Conservation (phyloP, 1,140 invertebrate genomes). For the Littorina saxatilis region DNA sequence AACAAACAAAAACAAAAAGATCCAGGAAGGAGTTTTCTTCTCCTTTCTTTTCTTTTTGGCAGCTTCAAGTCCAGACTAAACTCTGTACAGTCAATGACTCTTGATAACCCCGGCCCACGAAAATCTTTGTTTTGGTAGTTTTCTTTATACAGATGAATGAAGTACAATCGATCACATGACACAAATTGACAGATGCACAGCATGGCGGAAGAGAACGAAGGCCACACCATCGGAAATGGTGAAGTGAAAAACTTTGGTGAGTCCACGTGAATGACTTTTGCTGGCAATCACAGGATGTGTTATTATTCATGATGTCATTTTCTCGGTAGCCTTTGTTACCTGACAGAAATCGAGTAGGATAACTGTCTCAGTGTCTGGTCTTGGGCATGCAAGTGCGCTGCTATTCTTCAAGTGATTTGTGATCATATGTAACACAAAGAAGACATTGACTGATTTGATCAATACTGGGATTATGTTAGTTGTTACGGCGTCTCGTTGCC, state of each 20-base stretch:
- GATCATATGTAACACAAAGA: neutral
- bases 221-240: constrained; percentile 23
- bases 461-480: too few relatives aligned
- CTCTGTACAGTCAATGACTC: too few relatives aligned
- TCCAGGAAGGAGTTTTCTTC: too few relatives aligned
- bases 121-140: too few relatives aligned
- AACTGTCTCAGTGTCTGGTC: neutral
- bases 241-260: constrained; percentile 8
- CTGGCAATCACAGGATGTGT: neutral
- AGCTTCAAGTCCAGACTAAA: too few relatives aligned
- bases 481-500: too few relatives aligned
- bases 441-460: too few relatives aligned
- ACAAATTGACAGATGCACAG: neutral
- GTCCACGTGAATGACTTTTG: neutral
- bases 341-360: neutral
- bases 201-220: constrained; percentile 31
- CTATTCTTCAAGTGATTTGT: neutral
- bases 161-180: neutral
- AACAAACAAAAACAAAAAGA: too few relatives aligned
- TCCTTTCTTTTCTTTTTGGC: too few relatives aligned
- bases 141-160: too few relatives aligned
- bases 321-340: too few relatives aligned
- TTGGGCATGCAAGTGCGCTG: neutral
- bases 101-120: too few relatives aligned
- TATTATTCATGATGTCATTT: neutral